Evolutionary conservation across 2,888 invertebrate species (phyloP).

Genomic region (Caenorhabditis sp.): DNA sequence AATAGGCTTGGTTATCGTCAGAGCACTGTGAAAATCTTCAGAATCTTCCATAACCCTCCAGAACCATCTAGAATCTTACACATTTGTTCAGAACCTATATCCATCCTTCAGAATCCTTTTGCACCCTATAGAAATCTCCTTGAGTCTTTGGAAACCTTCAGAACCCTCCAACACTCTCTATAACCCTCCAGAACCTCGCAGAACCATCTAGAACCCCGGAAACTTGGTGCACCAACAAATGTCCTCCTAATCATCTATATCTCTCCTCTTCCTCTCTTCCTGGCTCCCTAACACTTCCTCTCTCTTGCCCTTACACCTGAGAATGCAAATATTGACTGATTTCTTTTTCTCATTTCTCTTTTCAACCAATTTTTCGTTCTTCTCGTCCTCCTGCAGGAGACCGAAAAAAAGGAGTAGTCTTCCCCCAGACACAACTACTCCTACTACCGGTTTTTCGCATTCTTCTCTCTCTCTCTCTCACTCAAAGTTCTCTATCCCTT

Average conservation of each 20-base stretch:
- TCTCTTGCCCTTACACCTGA: not conserved
- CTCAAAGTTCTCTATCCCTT: not conserved
- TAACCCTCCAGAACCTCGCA: too few species aligned
- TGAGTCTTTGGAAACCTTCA: too few species aligned
- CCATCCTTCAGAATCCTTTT: not conserved
- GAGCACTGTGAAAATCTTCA: too few species aligned
- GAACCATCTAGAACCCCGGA: too few species aligned
- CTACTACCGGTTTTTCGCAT: constrained; percentile 32
- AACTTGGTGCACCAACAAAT: too few species aligned
- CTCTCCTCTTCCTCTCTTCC: not conserved
- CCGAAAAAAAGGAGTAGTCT: not conserved
- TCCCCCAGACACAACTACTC: not conserved
- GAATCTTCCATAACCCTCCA: too few species aligned
- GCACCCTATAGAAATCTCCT: too few species aligned
- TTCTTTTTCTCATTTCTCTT: constrained; percentile 4
- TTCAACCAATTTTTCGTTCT: not conserved
- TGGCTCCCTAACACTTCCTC: not conserved
- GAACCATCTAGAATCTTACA: too few species aligned
- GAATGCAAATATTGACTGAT: constrained; percentile 28
- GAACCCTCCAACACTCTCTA: too few species aligned
- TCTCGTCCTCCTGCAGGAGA: not conserved
- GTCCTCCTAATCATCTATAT: too few species aligned
- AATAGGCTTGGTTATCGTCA: too few species aligned
- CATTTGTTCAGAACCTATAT: not conserved
- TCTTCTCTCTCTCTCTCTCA: constrained; percentile 5